phyloP scores from a whole-genome alignment of 2,888 invertebrate species.

The Vanessa cardui region DNA sequence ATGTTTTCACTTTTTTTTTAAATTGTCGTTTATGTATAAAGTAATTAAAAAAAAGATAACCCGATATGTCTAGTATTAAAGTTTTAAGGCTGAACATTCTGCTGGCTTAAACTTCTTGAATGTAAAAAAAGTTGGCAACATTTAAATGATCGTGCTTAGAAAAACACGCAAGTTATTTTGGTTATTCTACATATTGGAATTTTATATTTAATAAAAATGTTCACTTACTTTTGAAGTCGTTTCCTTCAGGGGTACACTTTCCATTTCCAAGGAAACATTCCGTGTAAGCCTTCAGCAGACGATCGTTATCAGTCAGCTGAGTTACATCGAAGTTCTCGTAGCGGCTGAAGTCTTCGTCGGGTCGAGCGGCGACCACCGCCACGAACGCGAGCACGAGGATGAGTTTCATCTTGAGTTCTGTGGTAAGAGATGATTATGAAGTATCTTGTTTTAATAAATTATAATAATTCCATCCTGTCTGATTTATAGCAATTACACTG shows the following conservation, averaged over 20 bases:
- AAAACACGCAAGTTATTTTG: too few relatives aligned
- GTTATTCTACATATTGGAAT: too few relatives aligned
- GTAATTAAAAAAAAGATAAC: too few relatives aligned
- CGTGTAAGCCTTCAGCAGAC: constrained; percentile 48
- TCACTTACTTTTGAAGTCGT: constrained; percentile 55
- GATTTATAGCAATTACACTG: too few relatives aligned
- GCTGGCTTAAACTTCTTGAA: too few relatives aligned
- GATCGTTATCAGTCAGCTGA: constrained; percentile 44
- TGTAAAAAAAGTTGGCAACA: too few relatives aligned
- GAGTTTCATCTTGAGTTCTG: constrained; percentile 50
- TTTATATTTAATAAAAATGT: constrained; percentile 1
- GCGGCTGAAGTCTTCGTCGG: constrained; percentile 47
- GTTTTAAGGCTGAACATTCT: too few relatives aligned
- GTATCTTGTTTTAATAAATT: too few relatives aligned
- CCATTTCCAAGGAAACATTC: constrained; percentile 52
- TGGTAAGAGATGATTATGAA: neutral
- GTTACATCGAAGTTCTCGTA: constrained; percentile 55
- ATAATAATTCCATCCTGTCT: too few relatives aligned
- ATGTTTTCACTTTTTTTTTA: neutral
- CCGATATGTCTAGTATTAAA: too few relatives aligned
- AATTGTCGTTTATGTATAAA: neutral
- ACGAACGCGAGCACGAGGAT: constrained; percentile 47
- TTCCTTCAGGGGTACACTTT: constrained; percentile 58
- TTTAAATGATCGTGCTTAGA: too few relatives aligned
- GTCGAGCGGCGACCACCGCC: constrained; percentile 46